These are phyloP conservation scores for Epizoanthus stellaris DNA, from an alignment of 92 coral and sea anemone species.

Conservation along the genomic window DNA sequence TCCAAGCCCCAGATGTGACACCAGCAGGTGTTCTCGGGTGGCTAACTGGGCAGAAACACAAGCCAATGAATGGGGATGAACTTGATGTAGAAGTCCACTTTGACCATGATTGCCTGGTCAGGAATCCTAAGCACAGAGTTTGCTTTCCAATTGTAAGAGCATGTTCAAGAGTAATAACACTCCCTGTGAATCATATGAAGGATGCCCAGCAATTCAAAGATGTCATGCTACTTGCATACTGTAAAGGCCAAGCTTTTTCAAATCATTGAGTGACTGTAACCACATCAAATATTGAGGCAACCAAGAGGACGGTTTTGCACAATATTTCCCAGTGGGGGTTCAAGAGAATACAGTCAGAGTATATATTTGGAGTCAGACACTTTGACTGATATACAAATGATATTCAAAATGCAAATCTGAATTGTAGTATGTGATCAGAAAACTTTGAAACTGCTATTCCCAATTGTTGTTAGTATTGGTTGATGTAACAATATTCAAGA, in stretches of 20 bases:
- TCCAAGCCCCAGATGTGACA: slow-evolving; percentile 28
- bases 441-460: too few species aligned
- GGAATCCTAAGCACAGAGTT: slow-evolving; percentile 21
- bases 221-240: slow-evolving; percentile 24
- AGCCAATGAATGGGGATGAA: neutral
- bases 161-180: slow-evolving; percentile 35
- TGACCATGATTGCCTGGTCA: slow-evolving; percentile 28
- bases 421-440: too few species aligned
- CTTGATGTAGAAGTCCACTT: slow-evolving; percentile 15
- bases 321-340: too few species aligned
- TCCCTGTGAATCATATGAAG: slow-evolving; percentile 36
- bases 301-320: too few species aligned
- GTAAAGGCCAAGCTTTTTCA: slow-evolving; percentile 41
- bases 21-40: slow-evolving; percentile 43
- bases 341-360: too few species aligned
- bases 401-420: too few species aligned
- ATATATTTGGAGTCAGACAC: too few species aligned
- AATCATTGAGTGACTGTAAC: neutral
- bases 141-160: slow-evolving; percentile 32
- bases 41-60: slow-evolving; percentile 28
- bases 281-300: too few species aligned
- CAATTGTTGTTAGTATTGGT: too few species aligned
- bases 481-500: too few species aligned
- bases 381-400: too few species aligned
- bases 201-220: slow-evolving; percentile 1